These are phyloP conservation scores for Rattus rattus DNA, from an alignment of 2,113 vertebrate species.

Conservation along the genomic window DNA sequence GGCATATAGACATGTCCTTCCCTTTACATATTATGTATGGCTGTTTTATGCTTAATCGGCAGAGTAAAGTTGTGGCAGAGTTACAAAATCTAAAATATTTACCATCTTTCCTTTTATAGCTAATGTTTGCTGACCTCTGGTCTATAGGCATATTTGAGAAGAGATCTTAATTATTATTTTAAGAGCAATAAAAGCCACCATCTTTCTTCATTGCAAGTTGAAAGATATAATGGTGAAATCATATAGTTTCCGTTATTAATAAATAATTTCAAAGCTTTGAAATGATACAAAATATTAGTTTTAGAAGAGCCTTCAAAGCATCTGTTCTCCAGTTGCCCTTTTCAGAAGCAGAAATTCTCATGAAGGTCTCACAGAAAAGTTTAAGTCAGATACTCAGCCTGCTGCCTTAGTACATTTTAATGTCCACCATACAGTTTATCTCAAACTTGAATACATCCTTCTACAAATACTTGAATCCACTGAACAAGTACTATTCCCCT, in stretches of 20 bases:
- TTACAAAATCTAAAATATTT: slow-evolving; percentile 55
- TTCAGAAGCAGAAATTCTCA: slow-evolving; percentile 52
- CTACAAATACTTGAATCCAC: background rate
- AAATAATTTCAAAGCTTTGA: background rate
- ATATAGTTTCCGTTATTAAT: slow-evolving; percentile 22
- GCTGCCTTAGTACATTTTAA: background rate
- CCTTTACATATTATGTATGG: background rate
- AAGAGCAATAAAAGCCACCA: slow-evolving; percentile 33
- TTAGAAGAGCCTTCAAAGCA: background rate
- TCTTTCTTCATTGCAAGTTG: slow-evolving; percentile 9
- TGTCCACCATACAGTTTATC: background rate
- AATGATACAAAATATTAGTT: slow-evolving; percentile 7
- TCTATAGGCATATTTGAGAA: slow-evolving; percentile 35
- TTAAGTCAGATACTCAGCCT: background rate
- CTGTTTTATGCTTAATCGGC: background rate
- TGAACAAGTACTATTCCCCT: background rate
- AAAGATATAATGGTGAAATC: slow-evolving; percentile 32
- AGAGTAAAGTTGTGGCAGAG: background rate
- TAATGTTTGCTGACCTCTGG: background rate
- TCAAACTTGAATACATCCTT: background rate
- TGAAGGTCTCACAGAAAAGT: background rate
- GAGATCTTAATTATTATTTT: slow-evolving; percentile 34
- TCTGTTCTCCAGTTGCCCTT: background rate
- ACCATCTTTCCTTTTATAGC: background rate
- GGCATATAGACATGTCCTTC: background rate